Conservation (phyloP, 2,797 vertebrate species). For the Tympanoctomys barrerae region DNA sequence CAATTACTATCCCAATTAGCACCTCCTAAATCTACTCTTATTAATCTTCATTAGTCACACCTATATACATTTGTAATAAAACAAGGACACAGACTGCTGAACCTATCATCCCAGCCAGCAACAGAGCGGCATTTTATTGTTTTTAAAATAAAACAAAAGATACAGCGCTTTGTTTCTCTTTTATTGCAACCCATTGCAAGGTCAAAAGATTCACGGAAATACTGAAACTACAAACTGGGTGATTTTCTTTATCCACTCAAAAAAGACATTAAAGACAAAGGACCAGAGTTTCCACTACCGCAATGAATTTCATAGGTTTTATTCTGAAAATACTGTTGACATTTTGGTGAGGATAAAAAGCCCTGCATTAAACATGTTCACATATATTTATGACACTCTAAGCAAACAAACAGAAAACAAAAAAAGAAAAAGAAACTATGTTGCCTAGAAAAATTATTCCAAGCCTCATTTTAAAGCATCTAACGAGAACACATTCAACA, state of each 20-base stretch:
- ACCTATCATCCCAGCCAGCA: background rate
- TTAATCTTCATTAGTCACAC: background rate
- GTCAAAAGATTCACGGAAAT: constrained; percentile 87
- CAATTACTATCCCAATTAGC: constrained; percentile 15
- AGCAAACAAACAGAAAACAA: constrained; percentile 78
- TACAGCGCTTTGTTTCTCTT: constrained; percentile 78
- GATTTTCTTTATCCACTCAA: constrained; percentile 87
- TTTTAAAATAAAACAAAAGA: constrained; percentile 77
- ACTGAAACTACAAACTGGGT: constrained; percentile 88
- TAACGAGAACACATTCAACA: constrained; percentile 86
- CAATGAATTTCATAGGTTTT: constrained; percentile 86
- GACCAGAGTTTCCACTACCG: constrained; percentile 83
- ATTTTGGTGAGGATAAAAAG: constrained; percentile 87
- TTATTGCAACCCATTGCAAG: constrained; percentile 89
- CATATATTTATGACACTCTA: constrained; percentile 87
- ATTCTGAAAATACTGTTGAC: constrained; percentile 89
- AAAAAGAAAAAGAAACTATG: constrained; percentile 73
- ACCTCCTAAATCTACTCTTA: constrained; percentile 16
- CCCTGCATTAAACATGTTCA: constrained; percentile 86
- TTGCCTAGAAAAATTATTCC: constrained; percentile 85
- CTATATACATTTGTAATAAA: background rate
- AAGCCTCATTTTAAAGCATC: constrained; percentile 87
- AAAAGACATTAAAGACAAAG: constrained; percentile 86
- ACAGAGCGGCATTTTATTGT: constrained; percentile 46
- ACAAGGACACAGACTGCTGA: background rate